These are phyloP conservation scores for Mastacembelus armatus DNA, from an alignment of 2,797 vertebrate species.

Conservation along the genomic window DNA sequence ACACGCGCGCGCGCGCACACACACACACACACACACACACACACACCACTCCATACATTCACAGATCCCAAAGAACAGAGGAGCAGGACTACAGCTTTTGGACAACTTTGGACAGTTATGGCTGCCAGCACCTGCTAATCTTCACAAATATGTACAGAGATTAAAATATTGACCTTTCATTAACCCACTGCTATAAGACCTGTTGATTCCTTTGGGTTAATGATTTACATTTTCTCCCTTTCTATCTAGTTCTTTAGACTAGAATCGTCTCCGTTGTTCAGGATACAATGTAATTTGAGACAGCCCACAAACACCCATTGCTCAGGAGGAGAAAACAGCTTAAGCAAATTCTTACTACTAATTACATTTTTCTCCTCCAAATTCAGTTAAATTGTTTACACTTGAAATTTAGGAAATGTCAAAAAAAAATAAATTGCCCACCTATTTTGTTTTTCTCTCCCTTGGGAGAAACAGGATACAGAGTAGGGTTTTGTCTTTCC, in stretches of 20 bases:
- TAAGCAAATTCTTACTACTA: constrained; percentile 73
- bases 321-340: constrained; percentile 39
- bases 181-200: constrained; percentile 23
- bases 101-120: constrained; percentile 22
- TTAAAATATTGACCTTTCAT: constrained; percentile 59
- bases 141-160: constrained; percentile 71
- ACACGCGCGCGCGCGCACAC: too few relatives aligned
- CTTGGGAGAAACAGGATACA: constrained; percentile 49
- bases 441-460: constrained; percentile 51
- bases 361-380: constrained; percentile 73
- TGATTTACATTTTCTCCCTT: background rate
- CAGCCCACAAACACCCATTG: constrained; percentile 41
- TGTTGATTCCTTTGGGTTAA: constrained; percentile 14
- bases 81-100: too few relatives aligned
- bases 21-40: constrained; percentile 38
- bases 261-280: background rate
- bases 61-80: constrained; percentile 34
- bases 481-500: constrained; percentile 71
- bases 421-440: constrained; percentile 55
- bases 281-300: constrained; percentile 23
- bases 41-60: constrained; percentile 38
- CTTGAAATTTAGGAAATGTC: constrained; percentile 50
- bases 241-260: background rate
- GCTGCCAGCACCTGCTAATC: constrained; percentile 68
- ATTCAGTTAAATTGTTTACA: constrained; percentile 74